Evolutionary conservation across 2,797 vertebrate genomes (phyloP), one percentile per base, ranked within the genome.

Genomic region (Sarcoramphus papa): DNA sequence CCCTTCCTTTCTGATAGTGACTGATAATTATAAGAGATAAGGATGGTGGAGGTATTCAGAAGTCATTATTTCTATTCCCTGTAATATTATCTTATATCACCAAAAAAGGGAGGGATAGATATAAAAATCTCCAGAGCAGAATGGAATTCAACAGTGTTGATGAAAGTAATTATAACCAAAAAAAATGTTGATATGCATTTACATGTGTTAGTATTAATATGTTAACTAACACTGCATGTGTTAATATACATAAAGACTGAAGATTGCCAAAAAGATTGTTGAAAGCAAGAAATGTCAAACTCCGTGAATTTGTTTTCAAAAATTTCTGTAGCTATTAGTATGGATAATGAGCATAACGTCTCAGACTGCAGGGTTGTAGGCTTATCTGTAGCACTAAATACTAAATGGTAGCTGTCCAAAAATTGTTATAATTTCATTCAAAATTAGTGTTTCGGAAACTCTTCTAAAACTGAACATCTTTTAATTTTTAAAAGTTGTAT

Each of bases 151-250:
- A 1, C 23, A 50, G 24, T 51, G 33, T 84, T 90, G 45, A 48
- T 40, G 41, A 76, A 92, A 85, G 64, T 56, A 78, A 94, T 90
- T 93, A 31, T 72, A 89, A 81, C 27, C 0, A 9, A 22, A 25
- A 10, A 57, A 86, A 78, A 65, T 27, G 75, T 96, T 96, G 93
- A 24, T 94, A 85, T 86, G 78, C 89, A 83, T 94, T 96, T 95
- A 94, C 76, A 94, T 85, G 60, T 85, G 56, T 77, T 93, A 48
- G 78, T 84, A 93, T 95, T 96, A 96, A 62, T 87, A 94, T 83
- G 72, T 95, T 96, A 94, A 93, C 79, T 95, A 93, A 93, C 86
- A 83, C 89, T 94, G 79, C 87, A 84, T 93, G 90, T 93, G 95
- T 90, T 94, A 94, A 95, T 93, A 81, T 85, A 93, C 89, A 93